A percentile compares a stretch with the other conserved stretches of the same genome.
phyloP scores from a whole-genome alignment of 2,113 vertebrate species.

The Lepus americanus region DNA sequence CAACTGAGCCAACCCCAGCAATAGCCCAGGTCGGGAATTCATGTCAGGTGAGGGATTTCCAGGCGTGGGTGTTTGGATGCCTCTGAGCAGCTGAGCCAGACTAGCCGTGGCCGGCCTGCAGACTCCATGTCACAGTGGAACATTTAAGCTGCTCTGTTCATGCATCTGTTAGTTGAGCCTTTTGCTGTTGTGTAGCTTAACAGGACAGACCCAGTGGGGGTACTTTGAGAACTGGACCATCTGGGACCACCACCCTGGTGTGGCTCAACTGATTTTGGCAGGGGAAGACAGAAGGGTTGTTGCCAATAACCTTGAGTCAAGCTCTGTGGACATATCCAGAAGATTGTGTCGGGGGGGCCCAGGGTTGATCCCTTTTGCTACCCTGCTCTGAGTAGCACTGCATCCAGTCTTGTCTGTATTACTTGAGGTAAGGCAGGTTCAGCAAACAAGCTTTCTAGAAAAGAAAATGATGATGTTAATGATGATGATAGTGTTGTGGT shows the following conservation, averaged over 20 bases:
- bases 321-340: background rate
- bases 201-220: background rate
- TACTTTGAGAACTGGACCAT: background rate
- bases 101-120: background rate
- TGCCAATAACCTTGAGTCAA: background rate
- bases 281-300: background rate
- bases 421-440: background rate
- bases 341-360: background rate
- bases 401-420: background rate
- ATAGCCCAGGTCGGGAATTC: background rate
- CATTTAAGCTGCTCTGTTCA: background rate
- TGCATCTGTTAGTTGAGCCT: background rate
- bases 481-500: fast-evolving
- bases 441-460: background rate
- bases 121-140: background rate
- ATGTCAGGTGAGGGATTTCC: background rate
- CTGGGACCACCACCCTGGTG: background rate
- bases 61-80: background rate
- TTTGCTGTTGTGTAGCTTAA: background rate
- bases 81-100: background rate
- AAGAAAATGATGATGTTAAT: background rate
- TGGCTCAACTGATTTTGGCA: no score
- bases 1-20: background rate
- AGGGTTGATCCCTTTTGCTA: background rate
- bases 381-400: background rate